Base-by-base conservation (phyloP, 1,140 invertebrate species). In the Nephila pilipes region DNA sequence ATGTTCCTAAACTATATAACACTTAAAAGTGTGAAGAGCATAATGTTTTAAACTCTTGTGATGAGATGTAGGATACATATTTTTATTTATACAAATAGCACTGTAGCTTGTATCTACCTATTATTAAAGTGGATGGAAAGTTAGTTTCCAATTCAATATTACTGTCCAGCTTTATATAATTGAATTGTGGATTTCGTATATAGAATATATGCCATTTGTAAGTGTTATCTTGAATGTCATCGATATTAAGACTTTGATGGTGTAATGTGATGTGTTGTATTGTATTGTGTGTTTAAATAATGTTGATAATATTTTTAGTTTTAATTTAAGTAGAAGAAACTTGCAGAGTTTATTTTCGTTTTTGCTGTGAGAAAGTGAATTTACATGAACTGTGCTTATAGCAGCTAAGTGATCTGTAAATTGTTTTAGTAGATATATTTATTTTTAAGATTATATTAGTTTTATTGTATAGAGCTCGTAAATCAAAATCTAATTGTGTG, bases 1-100 rank as follows among this genome's bases (percentile, higher is more conserved):
- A 93, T 93, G 91, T 93, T 93, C 91, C 91, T 93, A 93, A 92
- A 79, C 57, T 85, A 58, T n/a, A n/a, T 58, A 93, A 65, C 91
- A 93, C 91, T 93, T 80, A 93, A 93, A 93, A 93, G 91, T 93
- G 91, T 87, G 83, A 87, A 79, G n/a, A 85, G 90, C 90, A 93
- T 79, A 93, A 87, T 93, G 91, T 93, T 93, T 87, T 80, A 79
- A 93, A 57, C 29, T 58, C 65, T 93, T 93, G 91, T 93, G 85
- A 93, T 87, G 63, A 79, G 63, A 87, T 87, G 90, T 93, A 93
- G 91, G 63, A 58, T 87, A 87, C 54, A 91, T 92, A 92, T 93
- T 87, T 92, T 93, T 93, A 93, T 87, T 93, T 93, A 63, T 29
- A 25, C 29, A 83, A 63, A 63, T 83, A 91, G 32, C 38, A 75